Percentiles rank a stretch among this genome's conserved stretches.
Evolutionary conservation across 2,113 vertebrate genomes (phyloP).

Genomic region (Sarotherodon lohbergeri): DNA sequence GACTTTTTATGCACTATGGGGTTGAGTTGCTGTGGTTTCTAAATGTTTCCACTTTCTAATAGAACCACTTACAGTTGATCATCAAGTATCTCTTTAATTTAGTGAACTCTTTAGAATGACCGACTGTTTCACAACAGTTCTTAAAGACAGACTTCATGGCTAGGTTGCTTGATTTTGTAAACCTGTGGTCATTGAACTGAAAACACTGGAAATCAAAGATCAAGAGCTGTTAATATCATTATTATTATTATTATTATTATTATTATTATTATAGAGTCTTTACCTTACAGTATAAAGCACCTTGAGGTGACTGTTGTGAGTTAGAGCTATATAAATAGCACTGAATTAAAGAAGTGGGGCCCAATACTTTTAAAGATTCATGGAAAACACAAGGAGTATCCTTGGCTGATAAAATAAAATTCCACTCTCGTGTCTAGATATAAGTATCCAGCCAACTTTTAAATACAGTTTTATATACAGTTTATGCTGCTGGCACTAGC

Average conservation of each 20-base stretch:
- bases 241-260: fast-evolving
- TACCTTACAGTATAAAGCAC: not conserved
- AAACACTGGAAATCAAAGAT: not conserved
- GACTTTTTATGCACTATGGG: not conserved
- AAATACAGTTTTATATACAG: not conserved
- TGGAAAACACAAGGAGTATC: not conserved
- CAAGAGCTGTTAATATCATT: not conserved
- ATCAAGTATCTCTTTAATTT: not conserved
- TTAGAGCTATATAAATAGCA: not conserved
- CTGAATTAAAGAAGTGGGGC: not conserved
- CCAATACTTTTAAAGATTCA: not conserved
- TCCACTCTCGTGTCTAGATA: not conserved
- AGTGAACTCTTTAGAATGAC: not conserved
- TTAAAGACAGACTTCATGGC: not conserved
- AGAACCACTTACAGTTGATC: not conserved
- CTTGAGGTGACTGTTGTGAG: not conserved
- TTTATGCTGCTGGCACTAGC: not conserved
- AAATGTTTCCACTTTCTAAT: not conserved
- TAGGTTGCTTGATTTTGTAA: not conserved
- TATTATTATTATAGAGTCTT: fast-evolving
- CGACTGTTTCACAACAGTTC: not conserved
- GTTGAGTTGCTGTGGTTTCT: not conserved
- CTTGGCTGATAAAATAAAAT: not conserved
- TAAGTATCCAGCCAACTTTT: not conserved
- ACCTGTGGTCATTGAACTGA: not conserved